These are phyloP conservation scores for Drosophila ezoana DNA, from an alignment of 2,888 invertebrate genomes.

Conservation along the genomic window DNA sequence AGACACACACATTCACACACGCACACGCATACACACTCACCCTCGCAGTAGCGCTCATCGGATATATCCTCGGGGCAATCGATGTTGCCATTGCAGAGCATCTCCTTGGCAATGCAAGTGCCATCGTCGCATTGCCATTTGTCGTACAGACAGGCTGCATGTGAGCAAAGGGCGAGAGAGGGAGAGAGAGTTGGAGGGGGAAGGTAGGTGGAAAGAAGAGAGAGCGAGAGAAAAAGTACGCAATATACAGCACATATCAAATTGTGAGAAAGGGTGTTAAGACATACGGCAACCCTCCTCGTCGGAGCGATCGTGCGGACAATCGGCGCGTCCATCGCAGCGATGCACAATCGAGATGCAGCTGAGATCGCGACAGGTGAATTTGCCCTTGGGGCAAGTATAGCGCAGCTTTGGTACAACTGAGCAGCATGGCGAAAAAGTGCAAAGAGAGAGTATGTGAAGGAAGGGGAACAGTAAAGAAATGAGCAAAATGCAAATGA, in stretches of 20 bases:
- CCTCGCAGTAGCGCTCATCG: slow-evolving; percentile 90
- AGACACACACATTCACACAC: slow-evolving; percentile 55
- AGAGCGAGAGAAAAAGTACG: slow-evolving; percentile 1
- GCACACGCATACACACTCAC: slow-evolving; percentile 68
- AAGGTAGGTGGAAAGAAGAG: not conserved
- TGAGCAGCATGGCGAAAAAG: slow-evolving; percentile 41
- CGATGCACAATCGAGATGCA: slow-evolving; percentile 89
- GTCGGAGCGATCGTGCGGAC: slow-evolving; percentile 88
- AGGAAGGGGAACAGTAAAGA: not conserved
- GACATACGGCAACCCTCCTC: slow-evolving; percentile 88
- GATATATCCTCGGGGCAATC: slow-evolving; percentile 90
- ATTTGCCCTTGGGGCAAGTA: slow-evolving; percentile 86
- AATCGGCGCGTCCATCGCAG: slow-evolving; percentile 91
- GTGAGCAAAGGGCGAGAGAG: slow-evolving; percentile 11
- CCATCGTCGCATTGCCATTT: slow-evolving; percentile 92
- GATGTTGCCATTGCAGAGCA: slow-evolving; percentile 88
- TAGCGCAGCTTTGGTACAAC: slow-evolving; percentile 82
- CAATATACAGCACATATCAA: too few species aligned
- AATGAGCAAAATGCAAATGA: slow-evolving; percentile 21
- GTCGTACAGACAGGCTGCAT: slow-evolving; percentile 88
- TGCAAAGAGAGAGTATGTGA: slow-evolving; percentile 9
- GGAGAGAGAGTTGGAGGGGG: not conserved
- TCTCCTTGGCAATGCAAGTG: slow-evolving; percentile 87
- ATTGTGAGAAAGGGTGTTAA: not conserved
- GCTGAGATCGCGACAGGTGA: slow-evolving; percentile 90